Conservation (phyloP, 2,797 vertebrate genomes). For the Cyclura pinguis region DNA sequence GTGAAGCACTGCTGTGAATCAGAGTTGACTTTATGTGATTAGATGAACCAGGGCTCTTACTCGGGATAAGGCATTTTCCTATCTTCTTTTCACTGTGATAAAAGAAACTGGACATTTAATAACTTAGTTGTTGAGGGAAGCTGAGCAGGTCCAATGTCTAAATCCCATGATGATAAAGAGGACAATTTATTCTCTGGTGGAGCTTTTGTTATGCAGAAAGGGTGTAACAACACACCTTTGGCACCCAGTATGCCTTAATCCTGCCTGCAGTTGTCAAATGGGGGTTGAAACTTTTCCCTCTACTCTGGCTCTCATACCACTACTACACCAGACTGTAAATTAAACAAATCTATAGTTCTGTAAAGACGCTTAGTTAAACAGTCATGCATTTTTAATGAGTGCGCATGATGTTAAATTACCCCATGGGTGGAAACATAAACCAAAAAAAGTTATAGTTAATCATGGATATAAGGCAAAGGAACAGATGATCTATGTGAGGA, state of each 20-base stretch:
- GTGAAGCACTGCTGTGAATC: no score
- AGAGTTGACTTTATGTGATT: no score
- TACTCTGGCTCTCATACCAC: background rate
- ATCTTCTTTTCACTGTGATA: background rate
- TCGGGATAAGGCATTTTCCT: background rate
- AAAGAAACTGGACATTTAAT: background rate
- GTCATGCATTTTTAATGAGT: background rate
- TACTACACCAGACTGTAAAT: background rate
- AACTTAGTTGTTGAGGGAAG: background rate
- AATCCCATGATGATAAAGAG: background rate
- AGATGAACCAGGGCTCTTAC: no score
- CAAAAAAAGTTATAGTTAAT: background rate
- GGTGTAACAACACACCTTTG: no score
- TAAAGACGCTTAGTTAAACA: background rate
- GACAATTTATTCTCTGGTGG: background rate
- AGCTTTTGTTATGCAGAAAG: background rate
- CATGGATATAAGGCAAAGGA: background rate
- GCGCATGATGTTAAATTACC: background rate
- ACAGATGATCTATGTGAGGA: background rate
- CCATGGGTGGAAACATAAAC: slow-evolving; percentile 24
- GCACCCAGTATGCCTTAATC: no score
- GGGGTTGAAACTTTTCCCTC: background rate
- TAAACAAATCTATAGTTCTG: background rate
- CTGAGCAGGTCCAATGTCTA: background rate
- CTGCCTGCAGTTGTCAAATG: no score